Percentiles rank a stretch among this genome's conserved stretches.
Evolutionary conservation across 2,113 vertebrate genomes (phyloP).

Genomic region (Podocnemis expansa): DNA sequence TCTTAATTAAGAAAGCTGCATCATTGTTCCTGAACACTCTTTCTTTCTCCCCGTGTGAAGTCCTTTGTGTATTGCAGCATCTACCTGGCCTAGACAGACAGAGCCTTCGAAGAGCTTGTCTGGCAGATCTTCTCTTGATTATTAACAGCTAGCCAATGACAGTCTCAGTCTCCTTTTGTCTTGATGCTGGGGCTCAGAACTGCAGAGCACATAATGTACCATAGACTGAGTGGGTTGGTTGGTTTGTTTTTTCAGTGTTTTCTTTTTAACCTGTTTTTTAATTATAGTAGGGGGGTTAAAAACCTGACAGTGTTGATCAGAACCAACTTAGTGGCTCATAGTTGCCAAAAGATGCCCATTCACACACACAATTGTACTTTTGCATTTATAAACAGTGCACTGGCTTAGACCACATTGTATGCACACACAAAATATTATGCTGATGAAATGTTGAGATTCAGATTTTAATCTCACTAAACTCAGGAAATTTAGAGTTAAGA

Average conservation of each 20-base stretch:
- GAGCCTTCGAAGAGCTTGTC: slow-evolving; percentile 75
- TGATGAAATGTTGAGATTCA: not conserved
- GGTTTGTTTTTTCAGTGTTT: slow-evolving; percentile 21
- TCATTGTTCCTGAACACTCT: slow-evolving; percentile 80
- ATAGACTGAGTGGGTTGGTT: slow-evolving; percentile 60
- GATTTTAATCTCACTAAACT: slow-evolving; percentile 11
- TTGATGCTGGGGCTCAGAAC: slow-evolving; percentile 61
- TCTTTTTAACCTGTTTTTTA: slow-evolving; percentile 58
- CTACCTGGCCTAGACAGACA: slow-evolving; percentile 81
- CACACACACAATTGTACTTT: slow-evolving; percentile 47
- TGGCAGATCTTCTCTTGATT: slow-evolving; percentile 80
- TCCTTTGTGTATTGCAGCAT: slow-evolving; percentile 78
- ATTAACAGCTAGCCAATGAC: slow-evolving; percentile 73
- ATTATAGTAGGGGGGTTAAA: slow-evolving; percentile 61
- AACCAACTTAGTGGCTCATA: slow-evolving; percentile 64
- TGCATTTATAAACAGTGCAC: slow-evolving; percentile 62
- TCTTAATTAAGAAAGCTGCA: slow-evolving; percentile 86
- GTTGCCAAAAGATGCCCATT: slow-evolving; percentile 63
- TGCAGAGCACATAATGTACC: slow-evolving; percentile 59
- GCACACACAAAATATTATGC: not conserved
- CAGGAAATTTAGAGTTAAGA: slow-evolving; percentile 22
- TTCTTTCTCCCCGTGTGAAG: slow-evolving; percentile 74
- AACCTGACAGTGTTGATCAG: slow-evolving; percentile 61
- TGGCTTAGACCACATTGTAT: not conserved
- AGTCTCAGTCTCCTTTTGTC: slow-evolving; percentile 76